phyloP scores from a whole-genome alignment of 2,888 invertebrate species.

The Epinotia demarniana region DNA sequence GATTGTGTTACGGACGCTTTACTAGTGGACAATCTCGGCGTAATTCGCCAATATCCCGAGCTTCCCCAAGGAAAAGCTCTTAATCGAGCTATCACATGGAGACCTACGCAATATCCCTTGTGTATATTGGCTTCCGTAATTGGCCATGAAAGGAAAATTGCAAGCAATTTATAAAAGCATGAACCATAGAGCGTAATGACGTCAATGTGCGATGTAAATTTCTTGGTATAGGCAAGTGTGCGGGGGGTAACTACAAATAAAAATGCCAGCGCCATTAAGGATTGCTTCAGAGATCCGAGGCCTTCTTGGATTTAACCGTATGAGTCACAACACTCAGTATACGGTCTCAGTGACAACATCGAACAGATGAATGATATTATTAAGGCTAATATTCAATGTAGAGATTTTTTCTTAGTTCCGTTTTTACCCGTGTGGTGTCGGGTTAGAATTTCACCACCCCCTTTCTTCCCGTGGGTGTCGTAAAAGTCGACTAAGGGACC shows the following conservation, averaged over 20 bases:
- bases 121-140: slow-evolving; percentile 55
- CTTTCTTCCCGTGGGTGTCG: too few species aligned
- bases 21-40: slow-evolving; percentile 40
- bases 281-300: slow-evolving; percentile 22
- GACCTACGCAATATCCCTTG: slow-evolving; percentile 51
- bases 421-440: too few species aligned
- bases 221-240: slow-evolving; percentile 7
- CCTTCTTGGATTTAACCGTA: slow-evolving; percentile 1
- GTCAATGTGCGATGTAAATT: slow-evolving; percentile 21
- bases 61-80: slow-evolving; percentile 46
- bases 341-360: neutral
- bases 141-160: slow-evolving; percentile 59
- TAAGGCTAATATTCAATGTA: neutral
- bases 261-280: slow-evolving; percentile 1
- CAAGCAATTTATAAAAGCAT: slow-evolving; percentile 32
- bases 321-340: neutral
- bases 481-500: too few species aligned
- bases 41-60: slow-evolving; percentile 49
- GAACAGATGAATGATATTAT: slow-evolving; percentile 1
- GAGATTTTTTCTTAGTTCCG: neutral
- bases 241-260: slow-evolving; percentile 19
- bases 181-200: slow-evolving; percentile 24
- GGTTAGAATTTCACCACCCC: too few species aligned
- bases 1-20: slow-evolving; percentile 16
- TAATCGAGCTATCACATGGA: slow-evolving; percentile 39